These are phyloP conservation scores for Elephantulus edwardii DNA, from an alignment of 2,113 vertebrate species.

Conservation along the genomic window DNA sequence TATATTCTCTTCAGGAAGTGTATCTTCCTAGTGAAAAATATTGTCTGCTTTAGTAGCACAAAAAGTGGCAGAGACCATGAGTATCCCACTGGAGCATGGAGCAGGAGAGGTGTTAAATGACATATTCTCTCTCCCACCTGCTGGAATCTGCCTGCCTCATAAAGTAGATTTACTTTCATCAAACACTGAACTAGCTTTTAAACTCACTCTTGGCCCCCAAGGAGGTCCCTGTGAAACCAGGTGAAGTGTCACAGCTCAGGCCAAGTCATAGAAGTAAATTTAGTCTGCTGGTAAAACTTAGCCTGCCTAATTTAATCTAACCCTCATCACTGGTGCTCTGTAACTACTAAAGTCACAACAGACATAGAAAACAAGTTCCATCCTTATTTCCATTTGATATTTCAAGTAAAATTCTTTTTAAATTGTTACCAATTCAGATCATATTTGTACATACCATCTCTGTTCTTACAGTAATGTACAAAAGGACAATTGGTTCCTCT, in stretches of 20 bases:
- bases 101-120: slow-evolving; percentile 50
- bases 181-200: slow-evolving; percentile 35
- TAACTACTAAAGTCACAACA: background rate
- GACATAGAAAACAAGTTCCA: background rate
- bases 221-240: slow-evolving; percentile 45
- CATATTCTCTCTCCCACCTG: background rate
- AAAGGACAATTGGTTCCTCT: background rate
- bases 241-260: slow-evolving; percentile 43
- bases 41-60: background rate
- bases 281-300: background rate
- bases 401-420: slow-evolving; percentile 2
- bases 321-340: background rate
- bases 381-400: slow-evolving; percentile 34
- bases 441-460: background rate
- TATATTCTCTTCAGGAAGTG: background rate
- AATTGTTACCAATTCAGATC: background rate
- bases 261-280: slow-evolving; percentile 47
- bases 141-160: background rate
- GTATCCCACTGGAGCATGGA: background rate
- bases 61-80: background rate
- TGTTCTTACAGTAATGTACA: background rate
- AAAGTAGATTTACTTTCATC: slow-evolving; percentile 44
- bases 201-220: slow-evolving; percentile 4
- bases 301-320: background rate
- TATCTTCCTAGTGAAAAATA: background rate